A percentile compares a stretch with the other conserved stretches of the same genome.
phyloP scores from a whole-genome alignment of 2,888 invertebrate species.

The Clanis bilineata region DNA sequence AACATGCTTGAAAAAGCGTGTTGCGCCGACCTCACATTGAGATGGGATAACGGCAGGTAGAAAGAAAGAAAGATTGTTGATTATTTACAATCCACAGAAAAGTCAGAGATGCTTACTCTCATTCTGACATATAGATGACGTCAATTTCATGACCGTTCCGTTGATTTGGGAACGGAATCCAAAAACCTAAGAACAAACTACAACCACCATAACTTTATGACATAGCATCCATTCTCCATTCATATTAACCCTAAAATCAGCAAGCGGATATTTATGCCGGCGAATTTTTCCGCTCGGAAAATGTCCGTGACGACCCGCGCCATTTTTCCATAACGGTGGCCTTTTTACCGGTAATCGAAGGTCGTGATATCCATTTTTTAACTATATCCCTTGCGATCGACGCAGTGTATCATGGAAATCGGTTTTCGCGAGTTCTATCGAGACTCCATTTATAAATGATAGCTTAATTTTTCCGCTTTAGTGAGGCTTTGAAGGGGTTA shows the following conservation, averaged over 20 bases:
- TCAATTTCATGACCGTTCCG: too few relatives aligned
- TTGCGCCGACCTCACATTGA: too few relatives aligned
- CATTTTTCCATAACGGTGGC: constrained; percentile 11
- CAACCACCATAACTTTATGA: not conserved
- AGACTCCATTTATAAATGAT: not conserved
- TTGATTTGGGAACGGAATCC: too few relatives aligned
- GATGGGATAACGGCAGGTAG: too few relatives aligned
- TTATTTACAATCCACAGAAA: too few relatives aligned
- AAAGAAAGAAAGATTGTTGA: too few relatives aligned
- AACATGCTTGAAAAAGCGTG: too few relatives aligned
- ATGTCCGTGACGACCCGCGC: not conserved
- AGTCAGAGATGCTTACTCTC: too few relatives aligned
- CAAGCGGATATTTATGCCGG: not conserved
- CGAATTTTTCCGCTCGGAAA: constrained; percentile 10
- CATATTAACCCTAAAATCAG: constrained; percentile 10
- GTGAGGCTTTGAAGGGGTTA: too few relatives aligned
- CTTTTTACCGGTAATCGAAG: constrained; percentile 10
- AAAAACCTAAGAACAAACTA: not conserved
- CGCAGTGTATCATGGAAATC: constrained; percentile 10
- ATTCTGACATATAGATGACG: too few relatives aligned
- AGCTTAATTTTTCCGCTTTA: not conserved
- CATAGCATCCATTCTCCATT: not conserved
- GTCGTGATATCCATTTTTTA: constrained; percentile 9
- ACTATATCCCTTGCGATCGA: constrained; percentile 1
- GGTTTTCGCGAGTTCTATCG: constrained; percentile 5